A percentile compares a stretch with the other conserved stretches of the same genome.
Evolutionary conservation across 2,797 vertebrate genomes (phyloP).

Genomic region (Chrysolophus pictus): DNA sequence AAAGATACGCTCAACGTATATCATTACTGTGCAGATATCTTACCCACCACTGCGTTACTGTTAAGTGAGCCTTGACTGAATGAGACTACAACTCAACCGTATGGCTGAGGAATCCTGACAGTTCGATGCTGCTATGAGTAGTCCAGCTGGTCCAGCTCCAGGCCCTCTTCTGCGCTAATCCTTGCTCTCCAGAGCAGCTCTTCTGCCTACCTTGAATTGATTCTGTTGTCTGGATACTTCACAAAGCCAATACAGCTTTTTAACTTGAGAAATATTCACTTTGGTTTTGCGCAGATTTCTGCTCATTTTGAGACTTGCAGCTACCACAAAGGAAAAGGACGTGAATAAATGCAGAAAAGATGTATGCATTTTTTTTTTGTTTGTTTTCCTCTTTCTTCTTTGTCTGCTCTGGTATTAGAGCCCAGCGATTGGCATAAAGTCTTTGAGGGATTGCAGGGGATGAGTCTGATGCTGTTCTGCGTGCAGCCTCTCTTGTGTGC

Average conservation of each 20-base stretch:
- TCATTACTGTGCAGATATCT: neutral
- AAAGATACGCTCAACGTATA: rapidly evolving
- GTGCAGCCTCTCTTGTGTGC: neutral
- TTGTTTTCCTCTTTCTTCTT: neutral
- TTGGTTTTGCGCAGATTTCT: neutral
- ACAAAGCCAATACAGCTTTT: neutral
- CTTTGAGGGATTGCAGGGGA: too few relatives aligned
- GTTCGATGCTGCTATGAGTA: neutral
- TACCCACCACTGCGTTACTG: neutral
- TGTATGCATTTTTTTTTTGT: neutral
- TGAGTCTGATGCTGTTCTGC: neutral
- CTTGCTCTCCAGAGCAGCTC: neutral
- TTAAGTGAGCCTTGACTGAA: neutral
- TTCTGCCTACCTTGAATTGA: neutral
- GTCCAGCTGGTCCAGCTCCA: neutral
- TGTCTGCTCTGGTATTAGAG: neutral
- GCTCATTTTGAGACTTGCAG: neutral
- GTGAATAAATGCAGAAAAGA: neutral
- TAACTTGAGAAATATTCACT: neutral
- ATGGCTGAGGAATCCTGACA: neutral
- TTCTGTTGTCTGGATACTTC: neutral
- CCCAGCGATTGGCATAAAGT: too few relatives aligned
- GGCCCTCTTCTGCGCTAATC: neutral
- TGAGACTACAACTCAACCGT: rapidly evolving
- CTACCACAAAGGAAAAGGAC: neutral